Base-by-base conservation (phyloP, 2,113 vertebrate genomes). In the Platysteira castanea region DNA sequence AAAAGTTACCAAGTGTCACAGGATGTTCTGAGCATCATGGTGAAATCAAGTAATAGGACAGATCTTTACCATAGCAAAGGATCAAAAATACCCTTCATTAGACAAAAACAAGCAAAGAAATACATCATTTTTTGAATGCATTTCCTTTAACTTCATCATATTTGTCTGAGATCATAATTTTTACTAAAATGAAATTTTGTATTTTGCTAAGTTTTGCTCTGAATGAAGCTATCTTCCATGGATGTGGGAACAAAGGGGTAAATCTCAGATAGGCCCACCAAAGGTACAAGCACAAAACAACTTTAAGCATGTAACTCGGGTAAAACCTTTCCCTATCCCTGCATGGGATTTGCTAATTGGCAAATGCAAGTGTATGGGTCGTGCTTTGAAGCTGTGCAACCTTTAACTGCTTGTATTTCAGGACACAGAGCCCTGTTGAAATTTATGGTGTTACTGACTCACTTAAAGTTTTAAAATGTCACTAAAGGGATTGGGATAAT, bases 361-460 rank as follows among this genome's bases (percentile, higher is more conserved):
- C 24, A 87, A 94, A 80, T 78, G 15, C 42, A 81, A 28, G 41
- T 35, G 50, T 35, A 75, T 28, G 50, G 68, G 59, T 96, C 1
- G 0, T 90, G 39, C 27, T 93, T 77, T 59, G 57, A 90, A 76
- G 53, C 37, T 85, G 15, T 80, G 69, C 70, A 92, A 68, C 17
- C 24, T 54, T 83, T 65, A 90, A 94, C 28, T 65, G 30, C n/a
- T 90, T 87, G 21, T 64, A n/a, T 76, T 79, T 90, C 69, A n/a
- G 9, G 19, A 41, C 0, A 0, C 2, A 3, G 12, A 52, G 5
- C 6, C 49, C 67, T 31, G 17, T 37, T 73, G 63, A 88, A 92
- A 85, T 85, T 67, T 56, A 31, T 59, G 10, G 17, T 70, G 15
- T 59, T 90, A 30, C 30, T 71, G 63, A 31, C 22, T 65, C 41